Base-by-base conservation (phyloP, 2,888 invertebrate species). In the Pollenia griseotomentosa region DNA sequence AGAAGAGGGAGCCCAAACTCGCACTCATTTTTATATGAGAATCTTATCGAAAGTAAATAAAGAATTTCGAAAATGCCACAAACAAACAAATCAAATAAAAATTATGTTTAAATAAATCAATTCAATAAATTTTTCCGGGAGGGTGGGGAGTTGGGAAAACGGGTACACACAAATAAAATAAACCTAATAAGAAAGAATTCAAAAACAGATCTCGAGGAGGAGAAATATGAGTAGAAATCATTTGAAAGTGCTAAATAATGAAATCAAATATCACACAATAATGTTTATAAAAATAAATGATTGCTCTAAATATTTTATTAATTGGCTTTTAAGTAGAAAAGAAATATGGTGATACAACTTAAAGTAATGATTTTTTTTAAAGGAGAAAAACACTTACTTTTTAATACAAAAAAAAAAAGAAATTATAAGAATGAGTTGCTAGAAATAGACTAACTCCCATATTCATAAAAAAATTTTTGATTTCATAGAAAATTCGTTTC, bases 261-360 rank as follows among this genome's bases (percentile, higher is more conserved):
- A 78, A 82, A 85, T 82, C 77, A 77, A 71, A 81, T 85, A 85
- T 63, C 46, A 63, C 19, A 77, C 70, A 77, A 74, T 6, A 59
- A 33, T 70, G 53, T 55, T 70, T 40, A 19, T 48, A 16, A 16
- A 40, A 61, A 33, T 6, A 33, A 33, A 33, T 6, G 33, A 33
- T 33, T 33, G 33, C 33, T 33, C 33, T 33, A 33, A 33, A 33
- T 33, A 6, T 74, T 44, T 33, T 16, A 48, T 61, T 61, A 74
- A 74, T 74, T 74, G 59, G 16, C 59, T 73, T 59, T n/a, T 73
- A 33, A n/a, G 46, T 59, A 12, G 8, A 11, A 11, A 12, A 59
- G 2, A 14, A 23, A 71, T 16, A 19, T 42, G 42, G n/a, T 16
- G 19, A 11, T 46, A 23, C 48, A 48, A 9, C 3, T 48, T 9